Evolutionary conservation across 2,797 vertebrate species (phyloP), one percentile per base, ranked within the genome.

Genomic region (Hephaestus fuliginosus): DNA sequence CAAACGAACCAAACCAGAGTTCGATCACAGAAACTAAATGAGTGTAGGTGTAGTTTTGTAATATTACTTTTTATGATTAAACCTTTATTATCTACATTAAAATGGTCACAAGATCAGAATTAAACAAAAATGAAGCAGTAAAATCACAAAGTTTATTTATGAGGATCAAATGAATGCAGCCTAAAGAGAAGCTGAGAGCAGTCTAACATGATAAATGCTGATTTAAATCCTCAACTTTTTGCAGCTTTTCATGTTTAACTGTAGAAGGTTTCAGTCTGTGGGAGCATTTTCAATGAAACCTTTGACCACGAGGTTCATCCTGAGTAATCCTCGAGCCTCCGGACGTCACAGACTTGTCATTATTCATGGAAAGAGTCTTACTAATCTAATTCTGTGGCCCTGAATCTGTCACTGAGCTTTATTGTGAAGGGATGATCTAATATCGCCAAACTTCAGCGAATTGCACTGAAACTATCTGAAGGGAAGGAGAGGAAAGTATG

Each of bases 321-420:
- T 12, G 56, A 44, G 14, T 7, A 17, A 13, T 5, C 30, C 48
- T 5, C 57, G 51, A 49, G 41, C 43, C 46, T 55, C 44, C 8
- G 3, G 10, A 46, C 7, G 0, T 41, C 74, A 80, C 80, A 80
- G 30, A 33, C 49, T 10, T 0, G 39, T 66, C 46, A 51, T 86
- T 78, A 46, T 61, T 1, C 12, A 20, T 5, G 18, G 15, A 74
- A n/a, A 68, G 18, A 85, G 12, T 13, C 25, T 46, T 11, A n/a
- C 53, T 81, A 65, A 89, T 83, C 67, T 36, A 48, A 87, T 87
- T 74, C 14, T 20, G 63, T 25, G 25, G 25, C 33, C 44, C 36
- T 20, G 11, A 55, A n/a, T 46, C 36, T 5, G 13, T 36, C 76
- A 81, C 15, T 77, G 65, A 73, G 71, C 13, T 15, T 70, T 0